phyloP scores from a whole-genome alignment of 2,888 invertebrate species.

The Polyommatus icarus region DNA sequence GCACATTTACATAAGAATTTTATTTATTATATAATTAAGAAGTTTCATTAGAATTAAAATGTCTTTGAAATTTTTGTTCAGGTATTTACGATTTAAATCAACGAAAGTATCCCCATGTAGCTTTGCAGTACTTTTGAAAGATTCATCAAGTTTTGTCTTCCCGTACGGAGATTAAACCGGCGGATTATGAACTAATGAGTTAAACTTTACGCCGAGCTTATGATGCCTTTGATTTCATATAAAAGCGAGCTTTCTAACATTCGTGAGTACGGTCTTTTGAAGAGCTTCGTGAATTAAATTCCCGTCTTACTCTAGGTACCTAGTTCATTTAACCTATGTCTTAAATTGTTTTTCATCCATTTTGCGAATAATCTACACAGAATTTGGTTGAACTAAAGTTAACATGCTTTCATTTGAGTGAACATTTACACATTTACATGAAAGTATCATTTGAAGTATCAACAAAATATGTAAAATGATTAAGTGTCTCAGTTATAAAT shows the following conservation, averaged over 20 bases:
- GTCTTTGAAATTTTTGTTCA: background rate
- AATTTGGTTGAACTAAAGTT: background rate
- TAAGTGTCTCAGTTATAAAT: too few species aligned
- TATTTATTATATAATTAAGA: too few species aligned
- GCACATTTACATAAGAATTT: too few species aligned
- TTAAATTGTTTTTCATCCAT: background rate
- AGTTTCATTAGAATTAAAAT: background rate
- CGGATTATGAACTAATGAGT: conserved; percentile 29
- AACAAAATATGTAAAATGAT: too few species aligned
- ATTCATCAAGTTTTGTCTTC: conserved; percentile 32
- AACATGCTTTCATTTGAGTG: background rate
- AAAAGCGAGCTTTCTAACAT: conserved; percentile 30
- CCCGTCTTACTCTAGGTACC: background rate
- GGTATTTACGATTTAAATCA: background rate
- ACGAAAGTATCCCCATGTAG: conserved; percentile 23
- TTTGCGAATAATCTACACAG: background rate
- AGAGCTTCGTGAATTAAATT: conserved; percentile 19
- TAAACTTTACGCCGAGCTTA: conserved; percentile 24
- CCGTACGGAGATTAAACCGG: conserved; percentile 7
- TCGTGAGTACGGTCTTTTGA: conserved; percentile 18
- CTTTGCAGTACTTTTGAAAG: conserved; percentile 32
- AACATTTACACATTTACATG: background rate
- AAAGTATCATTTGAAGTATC: too few species aligned
- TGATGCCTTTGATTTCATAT: conserved; percentile 26
- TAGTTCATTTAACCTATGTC: background rate